phyloP scores from a whole-genome alignment of 2,888 invertebrate species.

The Elegia similella region DNA sequence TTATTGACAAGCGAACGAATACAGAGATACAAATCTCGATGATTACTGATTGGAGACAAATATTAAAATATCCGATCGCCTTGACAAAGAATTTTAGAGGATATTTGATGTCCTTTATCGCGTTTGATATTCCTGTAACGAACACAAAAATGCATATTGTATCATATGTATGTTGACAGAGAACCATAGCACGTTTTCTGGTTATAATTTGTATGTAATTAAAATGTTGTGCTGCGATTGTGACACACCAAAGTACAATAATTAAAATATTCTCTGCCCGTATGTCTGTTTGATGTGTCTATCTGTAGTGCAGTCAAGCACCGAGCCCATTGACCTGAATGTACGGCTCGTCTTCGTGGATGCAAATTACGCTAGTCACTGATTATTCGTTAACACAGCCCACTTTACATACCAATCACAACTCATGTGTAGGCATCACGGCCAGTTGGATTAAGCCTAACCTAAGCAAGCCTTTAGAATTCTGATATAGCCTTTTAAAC shows the following conservation, averaged over 20 bases:
- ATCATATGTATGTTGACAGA: no score
- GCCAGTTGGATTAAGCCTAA: neutral
- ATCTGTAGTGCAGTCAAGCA: constrained; percentile 13
- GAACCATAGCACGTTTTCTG: no score
- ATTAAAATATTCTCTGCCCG: constrained; percentile 11
- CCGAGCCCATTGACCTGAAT: constrained; percentile 14
- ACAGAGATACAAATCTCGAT: no score
- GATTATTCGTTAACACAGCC: constrained; percentile 8
- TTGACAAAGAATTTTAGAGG: no score
- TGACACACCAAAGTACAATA: neutral
- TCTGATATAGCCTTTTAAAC: no score
- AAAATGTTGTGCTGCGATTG: neutral
- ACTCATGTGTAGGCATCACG: neutral
- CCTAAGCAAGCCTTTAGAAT: neutral
- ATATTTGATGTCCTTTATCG: no score
- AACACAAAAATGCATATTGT: no score
- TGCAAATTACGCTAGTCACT: neutral
- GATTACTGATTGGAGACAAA: no score
- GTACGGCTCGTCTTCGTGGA: neutral
- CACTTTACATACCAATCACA: constrained; percentile 5
- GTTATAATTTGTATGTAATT: no score
- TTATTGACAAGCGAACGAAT: no score
- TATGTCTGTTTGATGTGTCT: constrained; percentile 8
- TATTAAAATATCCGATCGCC: no score
- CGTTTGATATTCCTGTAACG: no score